Percentiles rank a stretch among this genome's conserved stretches.
These are phyloP conservation scores for Bombus superbus DNA, from an alignment of 1,140 invertebrate species.

Conservation along the genomic window DNA sequence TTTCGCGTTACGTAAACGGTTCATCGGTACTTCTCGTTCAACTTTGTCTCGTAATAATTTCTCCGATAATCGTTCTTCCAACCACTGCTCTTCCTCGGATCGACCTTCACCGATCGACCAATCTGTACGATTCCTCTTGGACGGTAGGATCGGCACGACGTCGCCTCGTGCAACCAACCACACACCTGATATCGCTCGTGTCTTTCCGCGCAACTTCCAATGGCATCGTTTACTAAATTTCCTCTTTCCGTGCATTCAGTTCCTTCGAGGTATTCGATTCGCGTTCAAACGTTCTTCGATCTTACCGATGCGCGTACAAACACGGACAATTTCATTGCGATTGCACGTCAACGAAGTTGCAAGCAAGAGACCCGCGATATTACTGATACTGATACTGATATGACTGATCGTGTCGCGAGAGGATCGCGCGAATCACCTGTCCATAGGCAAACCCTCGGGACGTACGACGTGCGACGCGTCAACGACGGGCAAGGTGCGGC, in stretches of 20 bases:
- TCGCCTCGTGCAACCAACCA: too few species aligned
- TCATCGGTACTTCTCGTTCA: not conserved
- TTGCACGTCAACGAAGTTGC: not conserved
- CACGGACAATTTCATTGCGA: not conserved
- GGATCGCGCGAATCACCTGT: too few species aligned
- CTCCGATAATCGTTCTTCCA: not conserved
- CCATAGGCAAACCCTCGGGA: too few species aligned
- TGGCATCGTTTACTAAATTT: not conserved
- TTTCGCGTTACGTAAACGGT: conserved; percentile 28
- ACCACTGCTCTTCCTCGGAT: not conserved
- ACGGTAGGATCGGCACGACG: too few species aligned
- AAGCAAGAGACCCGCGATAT: too few species aligned
- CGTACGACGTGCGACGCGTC: too few species aligned
- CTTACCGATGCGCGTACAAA: too few species aligned
- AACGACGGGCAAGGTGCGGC: too few species aligned
- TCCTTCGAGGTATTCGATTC: not conserved
- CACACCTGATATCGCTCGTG: too few species aligned
- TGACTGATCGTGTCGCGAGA: too few species aligned
- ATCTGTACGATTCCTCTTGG: not conserved
- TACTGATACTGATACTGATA: too few species aligned
- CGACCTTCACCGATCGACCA: not conserved
- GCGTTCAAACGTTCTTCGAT: rapidly evolving
- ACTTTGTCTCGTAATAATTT: not conserved
- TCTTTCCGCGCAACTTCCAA: too few species aligned
- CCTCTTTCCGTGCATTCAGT: not conserved